Conservation (phyloP, 2,888 invertebrate genomes). For the Aproaerema taeniolella region DNA sequence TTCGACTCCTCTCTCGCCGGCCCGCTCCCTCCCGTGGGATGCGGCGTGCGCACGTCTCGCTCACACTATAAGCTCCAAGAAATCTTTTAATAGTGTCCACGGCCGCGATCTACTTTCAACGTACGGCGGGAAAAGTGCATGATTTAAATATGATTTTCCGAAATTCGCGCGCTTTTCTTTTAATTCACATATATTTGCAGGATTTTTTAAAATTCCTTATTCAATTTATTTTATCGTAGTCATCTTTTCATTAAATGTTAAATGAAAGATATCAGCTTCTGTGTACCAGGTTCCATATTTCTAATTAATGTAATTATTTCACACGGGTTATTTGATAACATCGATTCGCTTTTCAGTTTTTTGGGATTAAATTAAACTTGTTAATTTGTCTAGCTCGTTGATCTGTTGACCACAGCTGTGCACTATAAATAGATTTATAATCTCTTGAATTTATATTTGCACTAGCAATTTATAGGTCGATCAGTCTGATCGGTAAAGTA, state of each 20-base stretch:
- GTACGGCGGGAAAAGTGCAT: slow-evolving; percentile 70
- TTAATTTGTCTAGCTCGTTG: slow-evolving; percentile 11
- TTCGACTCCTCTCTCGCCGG: slow-evolving; percentile 76
- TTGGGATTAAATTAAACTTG: background rate
- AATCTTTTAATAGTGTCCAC: slow-evolving; percentile 79
- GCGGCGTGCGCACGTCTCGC: slow-evolving; percentile 57
- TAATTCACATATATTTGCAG: no score
- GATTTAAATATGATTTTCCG: slow-evolving; percentile 42
- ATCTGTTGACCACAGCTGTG: slow-evolving; percentile 12
- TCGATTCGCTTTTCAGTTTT: background rate
- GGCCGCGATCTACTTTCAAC: slow-evolving; percentile 77
- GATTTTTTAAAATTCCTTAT: slow-evolving; percentile 1
- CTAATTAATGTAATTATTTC: no score
- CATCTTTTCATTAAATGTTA: no score
- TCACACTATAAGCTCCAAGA: slow-evolving; percentile 74
- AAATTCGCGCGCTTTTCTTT: slow-evolving; percentile 35
- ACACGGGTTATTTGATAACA: no score
- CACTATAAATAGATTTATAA: slow-evolving; percentile 55
- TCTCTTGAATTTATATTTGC: slow-evolving; percentile 34
- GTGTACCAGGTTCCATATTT: no score
- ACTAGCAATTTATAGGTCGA: slow-evolving; percentile 30
- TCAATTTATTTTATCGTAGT: background rate
- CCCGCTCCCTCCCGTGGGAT: slow-evolving; percentile 69
- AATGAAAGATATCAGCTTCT: no score
- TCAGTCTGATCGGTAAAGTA: slow-evolving; percentile 33